Evolutionary conservation across 2,797 vertebrate genomes (phyloP), one percentile per base, ranked within the genome.

Genomic region (Allobates femoralis): DNA sequence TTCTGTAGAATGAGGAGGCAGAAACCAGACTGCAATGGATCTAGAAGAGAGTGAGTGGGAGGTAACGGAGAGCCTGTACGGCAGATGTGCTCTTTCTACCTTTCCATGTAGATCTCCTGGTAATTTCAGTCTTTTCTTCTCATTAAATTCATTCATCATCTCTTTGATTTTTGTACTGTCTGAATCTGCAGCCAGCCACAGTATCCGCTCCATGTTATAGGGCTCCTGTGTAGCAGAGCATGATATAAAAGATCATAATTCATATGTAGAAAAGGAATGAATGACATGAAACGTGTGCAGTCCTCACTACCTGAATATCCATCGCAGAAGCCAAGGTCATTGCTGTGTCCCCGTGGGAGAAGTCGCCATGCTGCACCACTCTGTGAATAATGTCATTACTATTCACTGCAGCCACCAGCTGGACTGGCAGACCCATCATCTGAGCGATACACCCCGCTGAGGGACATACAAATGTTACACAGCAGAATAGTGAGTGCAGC

Each of bases 131-230:
- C 73, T 91, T 77, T 93, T 96, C 0, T 91, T 94, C 1, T 1
- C 21, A 2, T 94, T 95, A 92, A 99, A 99, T 87, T 90, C 92
- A 66, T 97, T 96, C 96, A 99, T 98, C 90, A 99, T 92, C 0
- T 0, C 85, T 90, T 94, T 97, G 10, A 94, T 94, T 82, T 90
- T 76, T 30, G 0, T 1, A 3, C 94, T 90, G 15, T 98, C 91
- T 34, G 86, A 92, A 15, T 91, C 95, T 0, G 95, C 94, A 28
- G 97, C 90, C 83, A 99, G 89, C 97, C 97, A 99, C 89, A 98
- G 96, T 84, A 99, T 91, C 81, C 98, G 95, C 93, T 99, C 98
- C 95, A 98, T 91, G 82, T 99, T 99, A 92, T 98, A 99, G 0
- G 98, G 97, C 56, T 98, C 96, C 98, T 99, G 74, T 8, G 32